phyloP scores from a whole-genome alignment of 2,888 invertebrate species.

The Holacanthella duospinosa region DNA sequence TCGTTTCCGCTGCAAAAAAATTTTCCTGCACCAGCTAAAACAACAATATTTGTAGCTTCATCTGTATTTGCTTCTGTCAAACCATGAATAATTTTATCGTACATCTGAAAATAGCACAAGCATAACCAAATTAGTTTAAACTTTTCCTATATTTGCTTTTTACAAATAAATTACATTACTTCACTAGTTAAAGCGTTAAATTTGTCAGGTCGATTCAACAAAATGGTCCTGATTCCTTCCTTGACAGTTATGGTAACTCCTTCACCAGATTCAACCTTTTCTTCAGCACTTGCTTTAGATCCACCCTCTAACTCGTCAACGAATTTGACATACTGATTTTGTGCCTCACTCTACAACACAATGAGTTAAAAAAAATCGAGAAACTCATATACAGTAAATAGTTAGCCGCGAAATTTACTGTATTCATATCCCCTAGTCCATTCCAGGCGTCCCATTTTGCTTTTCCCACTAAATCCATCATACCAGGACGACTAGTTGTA shows the following conservation, averaged over 20 bases:
- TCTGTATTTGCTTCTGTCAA: constrained; percentile 14
- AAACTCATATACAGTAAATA: constrained; percentile 3
- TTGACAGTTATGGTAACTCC: constrained; percentile 40
- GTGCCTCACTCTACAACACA: constrained; percentile 42
- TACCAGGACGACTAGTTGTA: constrained; percentile 46
- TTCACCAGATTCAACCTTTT: constrained; percentile 16
- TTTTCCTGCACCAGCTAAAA: constrained; percentile 18
- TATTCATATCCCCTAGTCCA: constrained; percentile 43
- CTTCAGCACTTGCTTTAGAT: constrained; percentile 15
- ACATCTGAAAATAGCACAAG: constrained; percentile 19
- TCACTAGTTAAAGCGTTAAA: constrained; percentile 63
- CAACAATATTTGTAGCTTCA: constrained; percentile 13
- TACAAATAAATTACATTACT: constrained; percentile 37
- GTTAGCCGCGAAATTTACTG: constrained; percentile 40
- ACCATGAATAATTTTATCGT: constrained; percentile 9
- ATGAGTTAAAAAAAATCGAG: not conserved
- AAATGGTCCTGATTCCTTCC: constrained; percentile 51
- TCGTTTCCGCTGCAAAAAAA: constrained; percentile 20
- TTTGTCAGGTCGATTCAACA: constrained; percentile 62
- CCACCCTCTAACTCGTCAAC: constrained; percentile 41
- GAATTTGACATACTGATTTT: constrained; percentile 44
- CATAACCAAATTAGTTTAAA: not conserved
- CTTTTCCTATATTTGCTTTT: too few species aligned
- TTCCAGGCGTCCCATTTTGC: constrained; percentile 52
- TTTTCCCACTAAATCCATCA: constrained; percentile 48